Conservation (phyloP, 2,797 vertebrate species). For the Mustela erminea region DNA sequence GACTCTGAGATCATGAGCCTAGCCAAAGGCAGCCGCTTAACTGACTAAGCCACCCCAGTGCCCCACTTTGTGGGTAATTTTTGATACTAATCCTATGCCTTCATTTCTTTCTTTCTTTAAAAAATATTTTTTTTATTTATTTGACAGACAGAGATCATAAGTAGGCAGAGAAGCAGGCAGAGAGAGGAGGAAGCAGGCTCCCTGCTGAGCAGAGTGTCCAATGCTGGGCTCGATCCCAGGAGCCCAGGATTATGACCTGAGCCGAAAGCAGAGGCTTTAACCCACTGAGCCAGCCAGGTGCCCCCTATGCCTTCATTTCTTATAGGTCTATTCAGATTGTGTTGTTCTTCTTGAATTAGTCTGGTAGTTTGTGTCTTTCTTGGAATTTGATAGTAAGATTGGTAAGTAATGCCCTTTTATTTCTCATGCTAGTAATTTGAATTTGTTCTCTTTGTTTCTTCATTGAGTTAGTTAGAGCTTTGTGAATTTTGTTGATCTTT, state of each 20-base stretch:
- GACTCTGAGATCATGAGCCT: no score
- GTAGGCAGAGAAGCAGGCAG: no score
- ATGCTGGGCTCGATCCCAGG: accelerated
- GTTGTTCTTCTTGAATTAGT: not conserved
- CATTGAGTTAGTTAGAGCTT: not conserved
- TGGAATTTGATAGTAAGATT: not conserved
- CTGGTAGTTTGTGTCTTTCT: not conserved
- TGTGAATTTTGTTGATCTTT: not conserved
- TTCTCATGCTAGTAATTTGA: not conserved
- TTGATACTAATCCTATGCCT: not conserved
- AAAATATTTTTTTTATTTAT: no score
- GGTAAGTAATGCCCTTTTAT: not conserved
- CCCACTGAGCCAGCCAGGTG: no score
- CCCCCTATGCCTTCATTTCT: not conserved
- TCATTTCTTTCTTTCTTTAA: not conserved
- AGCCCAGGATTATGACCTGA: no score
- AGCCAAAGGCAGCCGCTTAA: no score
- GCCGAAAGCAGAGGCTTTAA: no score
- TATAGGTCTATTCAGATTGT: not conserved
- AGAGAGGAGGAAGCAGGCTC: no score
- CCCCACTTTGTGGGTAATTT: not conserved
- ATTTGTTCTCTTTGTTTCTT: not conserved
- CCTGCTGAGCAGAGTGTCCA: no score
- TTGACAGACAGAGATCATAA: no score
- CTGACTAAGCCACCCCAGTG: no score